Base-by-base conservation (phyloP, 2,888 invertebrate genomes). In the Drepana falcataria region DNA sequence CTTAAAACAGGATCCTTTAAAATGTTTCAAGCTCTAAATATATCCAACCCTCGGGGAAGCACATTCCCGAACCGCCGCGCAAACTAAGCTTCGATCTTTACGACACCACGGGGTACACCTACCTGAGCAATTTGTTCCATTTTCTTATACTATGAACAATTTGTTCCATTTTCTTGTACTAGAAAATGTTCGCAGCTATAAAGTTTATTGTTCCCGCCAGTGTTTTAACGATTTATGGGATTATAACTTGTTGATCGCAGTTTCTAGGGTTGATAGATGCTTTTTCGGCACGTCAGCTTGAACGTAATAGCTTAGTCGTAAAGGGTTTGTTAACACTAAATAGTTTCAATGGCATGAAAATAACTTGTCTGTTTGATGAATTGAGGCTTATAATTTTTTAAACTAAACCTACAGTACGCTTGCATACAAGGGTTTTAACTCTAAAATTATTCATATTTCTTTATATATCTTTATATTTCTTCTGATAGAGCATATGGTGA, bases 51-150 rank as follows among this genome's bases (percentile, higher is more conserved):
- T 44, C 44, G 9, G 76, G 69, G 76, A 63, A 73, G 75, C 72
- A 78, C 73, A 76, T 78, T 77, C 77, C 68, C 69, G 61, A 75
- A 77, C 67, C 65, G 65, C 66, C 67, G 70, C 72, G 72, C 66
- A 75, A 77, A 76, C 77, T 77, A 71, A 71, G 74, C 76, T 67
- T 58, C 72, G 66, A 73, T 77, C 75, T 82, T 81, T 83, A 83
- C 77, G 77, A 74, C 71, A 73, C 83, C 79, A 62, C 68, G 55
- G 83, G 82, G 83, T 76, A 73, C 51, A 33, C 80, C 76, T 75
- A 81, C 80, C 79, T 79, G 69, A 67, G 72, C 76, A 73, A 77
- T 77, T 78, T 77, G 71, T 75, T 73, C 71, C 63, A 68, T 65
- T 71, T 71, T 67, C 68, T 70, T 66, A 69, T 75, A 67, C 70